These are phyloP conservation scores for Sesamia nonagrioides DNA, from an alignment of 1,140 invertebrate species.

Conservation along the genomic window DNA sequence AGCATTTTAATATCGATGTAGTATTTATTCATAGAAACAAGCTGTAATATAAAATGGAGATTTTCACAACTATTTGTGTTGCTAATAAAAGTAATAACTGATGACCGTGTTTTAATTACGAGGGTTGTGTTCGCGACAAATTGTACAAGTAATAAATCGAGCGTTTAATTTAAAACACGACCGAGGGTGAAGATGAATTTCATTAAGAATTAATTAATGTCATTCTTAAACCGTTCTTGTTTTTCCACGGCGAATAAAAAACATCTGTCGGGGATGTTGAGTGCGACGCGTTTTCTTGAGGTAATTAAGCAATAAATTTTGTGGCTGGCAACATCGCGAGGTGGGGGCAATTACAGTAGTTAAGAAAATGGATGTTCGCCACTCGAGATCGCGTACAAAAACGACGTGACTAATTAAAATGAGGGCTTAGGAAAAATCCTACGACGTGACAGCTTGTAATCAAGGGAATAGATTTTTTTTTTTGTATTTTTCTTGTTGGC, in stretches of 20 bases:
- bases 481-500: conserved; percentile 71
- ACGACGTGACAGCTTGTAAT: conserved; percentile 86
- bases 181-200: conserved; percentile 87
- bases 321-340: conserved; percentile 82
- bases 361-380: conserved; percentile 83
- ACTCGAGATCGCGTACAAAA: conserved; percentile 71
- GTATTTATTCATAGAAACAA: conserved; percentile 55
- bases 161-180: conserved; percentile 85
- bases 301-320: conserved; percentile 88
- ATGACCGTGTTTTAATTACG: conserved; percentile 81
- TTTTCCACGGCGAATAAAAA: conserved; percentile 86
- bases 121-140: conserved; percentile 79
- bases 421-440: conserved; percentile 84
- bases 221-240: conserved; percentile 86
- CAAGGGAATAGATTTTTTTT: conserved; percentile 83
- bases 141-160: conserved; percentile 86
- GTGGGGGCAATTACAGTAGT: conserved; percentile 84
- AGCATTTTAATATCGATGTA: conserved; percentile 38
- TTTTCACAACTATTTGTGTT: conserved; percentile 66
- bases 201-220: conserved; percentile 88
- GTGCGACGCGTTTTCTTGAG: conserved; percentile 84
- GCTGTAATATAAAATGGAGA: conserved; percentile 50
- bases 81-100: conserved; percentile 82
- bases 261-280: conserved; percentile 81
- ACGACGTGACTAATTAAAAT: conserved; percentile 82